Conservation (phyloP, 2,113 vertebrate species). For the Geococcyx californianus region DNA sequence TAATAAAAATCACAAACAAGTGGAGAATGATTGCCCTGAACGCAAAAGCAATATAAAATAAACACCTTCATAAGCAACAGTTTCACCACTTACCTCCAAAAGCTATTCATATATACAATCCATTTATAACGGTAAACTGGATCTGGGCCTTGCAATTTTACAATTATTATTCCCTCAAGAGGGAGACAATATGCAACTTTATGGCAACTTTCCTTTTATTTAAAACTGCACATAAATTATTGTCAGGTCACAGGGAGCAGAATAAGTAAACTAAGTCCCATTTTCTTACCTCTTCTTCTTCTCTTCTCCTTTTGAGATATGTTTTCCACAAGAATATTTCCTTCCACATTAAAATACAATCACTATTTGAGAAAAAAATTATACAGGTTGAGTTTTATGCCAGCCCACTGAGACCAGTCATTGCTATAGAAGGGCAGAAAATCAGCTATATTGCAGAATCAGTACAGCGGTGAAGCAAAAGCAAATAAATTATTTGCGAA, state of each 20-base stretch:
- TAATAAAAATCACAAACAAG: constrained; percentile 48
- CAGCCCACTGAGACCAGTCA: background rate
- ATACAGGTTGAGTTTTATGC: background rate
- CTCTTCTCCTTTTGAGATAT: background rate
- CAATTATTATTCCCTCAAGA: constrained; percentile 38
- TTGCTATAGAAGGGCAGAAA: background rate
- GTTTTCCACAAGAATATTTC: background rate
- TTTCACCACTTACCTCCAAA: constrained; percentile 32
- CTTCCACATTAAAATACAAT: background rate
- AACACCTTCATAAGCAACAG: constrained; percentile 25
- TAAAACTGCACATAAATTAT: constrained; percentile 24
- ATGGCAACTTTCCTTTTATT: constrained; percentile 26
- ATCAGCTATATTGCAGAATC: background rate
- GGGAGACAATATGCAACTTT: background rate
- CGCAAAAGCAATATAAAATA: constrained; percentile 39
- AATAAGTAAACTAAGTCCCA: background rate
- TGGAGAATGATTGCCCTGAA: constrained; percentile 12
- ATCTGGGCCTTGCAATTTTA: background rate
- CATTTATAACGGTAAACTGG: constrained; percentile 28
- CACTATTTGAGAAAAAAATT: background rate
- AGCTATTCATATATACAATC: constrained; percentile 1
- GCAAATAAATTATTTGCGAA: background rate
- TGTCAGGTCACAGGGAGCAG: background rate
- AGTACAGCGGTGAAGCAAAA: background rate
- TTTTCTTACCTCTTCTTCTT: background rate